Evolutionary conservation across 2,113 vertebrate genomes (phyloP), one percentile per base, ranked within the genome.

Genomic region (Tragelaphus scriptus): DNA sequence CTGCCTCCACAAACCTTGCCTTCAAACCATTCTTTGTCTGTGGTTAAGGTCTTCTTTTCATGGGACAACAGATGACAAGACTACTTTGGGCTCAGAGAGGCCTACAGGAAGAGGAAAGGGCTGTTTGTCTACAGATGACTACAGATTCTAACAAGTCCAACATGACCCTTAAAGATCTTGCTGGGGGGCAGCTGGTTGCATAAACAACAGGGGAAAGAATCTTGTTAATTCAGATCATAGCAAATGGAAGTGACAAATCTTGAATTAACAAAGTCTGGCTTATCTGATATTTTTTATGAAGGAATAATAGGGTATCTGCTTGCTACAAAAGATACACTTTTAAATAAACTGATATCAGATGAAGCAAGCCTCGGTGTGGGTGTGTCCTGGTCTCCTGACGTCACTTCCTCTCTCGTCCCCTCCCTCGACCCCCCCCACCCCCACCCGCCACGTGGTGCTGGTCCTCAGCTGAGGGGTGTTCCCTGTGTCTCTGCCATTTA

Each of bases 401-500:
- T 94, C 80, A 55, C 91, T 51, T 58, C 4, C 51, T 88, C 82
- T 91, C 97, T 85, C 85, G 90, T 96, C 51, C 80, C 30, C 81
- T 19, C 65, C 10, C 3, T 40, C 40, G 40, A 40, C 40, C 19
- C 9, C 32, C n/a, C n/a, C 40, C 1, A 0, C 65, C 6, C 30
- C 61, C 3, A 0, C 15, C 9, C n/a, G n/a, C n/a, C 9, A 36
- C 8, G 8, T 2, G 85, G 92, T 40, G 47, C 95, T 75, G 49
- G 96, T 92, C 97, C 96, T 97, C 92, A n/a, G 91, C 59, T 23
- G 65, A 36, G 91, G 77, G 97, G 96, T 96, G 96, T 96, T 97
- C 94, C 92, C 61, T 80, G 94, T 98, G 97, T 97, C 98, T 99
- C 88, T 98, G 98, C 98, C 98, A 85, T 99, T 98, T 98, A 99